Base-by-base conservation (phyloP, 2,888 invertebrate species). In the Lasioglossum pauxillum region DNA sequence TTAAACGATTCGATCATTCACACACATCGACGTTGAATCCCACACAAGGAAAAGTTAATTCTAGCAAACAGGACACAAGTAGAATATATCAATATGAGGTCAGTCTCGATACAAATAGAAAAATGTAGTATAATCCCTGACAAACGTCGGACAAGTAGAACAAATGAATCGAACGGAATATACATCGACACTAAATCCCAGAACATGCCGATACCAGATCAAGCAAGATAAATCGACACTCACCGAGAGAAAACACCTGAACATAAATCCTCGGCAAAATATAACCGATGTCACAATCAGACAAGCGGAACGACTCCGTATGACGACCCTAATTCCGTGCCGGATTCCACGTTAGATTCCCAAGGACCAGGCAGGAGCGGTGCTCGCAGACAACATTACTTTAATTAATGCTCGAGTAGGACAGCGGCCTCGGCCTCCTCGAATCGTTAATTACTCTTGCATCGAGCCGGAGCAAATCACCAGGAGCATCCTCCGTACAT, bases 361-460 rank as follows among this genome's bases (percentile, higher is more conserved):
- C 27, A 16, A 14, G 60, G 60, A 31, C 5, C 60, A 16, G 27
- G 14, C 27, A 16, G 7, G 2, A 16, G 2, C 53, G 23, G 53
- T 53, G 8, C 60, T 64, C 60, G 27, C 60, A 31, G 5, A 27
- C 64, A 16, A 31, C 64, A 19, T 73, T 46, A 73, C 73, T 73
- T 46, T 73, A 73, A 73, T 46, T 73, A 46, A 73, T 31, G 31
- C 19, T 31, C 3, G 3, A 46, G 46, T 1, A 10, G 27, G 19
- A 8, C 35, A 19, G 1, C 67, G 19, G 10, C 19, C 31, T 27
- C 16, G 27, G 27, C 60, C 60, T 5, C 3, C 27, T 16, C 31
- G 73, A 73, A 73, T 78, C 49, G 27, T 78, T 53, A 78, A 78
- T 71, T 78, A 78, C 67, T 67, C 35, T 67, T 46, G 31, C 64